Conservation (phyloP, 2,113 vertebrate genomes). For the Parotia lawesii region DNA sequence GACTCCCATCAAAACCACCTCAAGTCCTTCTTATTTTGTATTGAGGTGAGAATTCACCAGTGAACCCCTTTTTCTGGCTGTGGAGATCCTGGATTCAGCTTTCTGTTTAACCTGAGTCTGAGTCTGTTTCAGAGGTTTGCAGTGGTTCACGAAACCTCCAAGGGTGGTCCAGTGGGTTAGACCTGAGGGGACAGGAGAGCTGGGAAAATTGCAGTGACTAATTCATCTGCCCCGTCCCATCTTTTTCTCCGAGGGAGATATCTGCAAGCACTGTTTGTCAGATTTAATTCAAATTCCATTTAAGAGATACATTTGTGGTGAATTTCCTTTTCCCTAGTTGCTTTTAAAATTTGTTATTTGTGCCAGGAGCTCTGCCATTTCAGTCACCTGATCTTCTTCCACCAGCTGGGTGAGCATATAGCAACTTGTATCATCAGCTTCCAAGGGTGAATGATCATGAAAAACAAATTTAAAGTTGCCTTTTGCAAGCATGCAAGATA, state of each 20-base stretch:
- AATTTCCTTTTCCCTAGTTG: neutral
- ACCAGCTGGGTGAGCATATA: constrained; percentile 26
- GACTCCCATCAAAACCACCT: neutral
- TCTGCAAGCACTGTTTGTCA: neutral
- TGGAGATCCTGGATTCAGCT: neutral
- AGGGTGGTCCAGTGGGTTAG: neutral
- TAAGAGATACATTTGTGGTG: neutral
- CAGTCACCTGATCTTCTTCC: constrained; percentile 35
- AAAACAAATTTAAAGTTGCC: constrained; percentile 28
- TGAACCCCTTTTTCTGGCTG: neutral
- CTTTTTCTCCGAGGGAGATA: neutral
- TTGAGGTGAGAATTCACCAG: neutral
- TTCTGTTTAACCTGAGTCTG: neutral
- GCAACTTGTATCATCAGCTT: neutral
- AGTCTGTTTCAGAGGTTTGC: neutral
- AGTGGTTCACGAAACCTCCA: neutral
- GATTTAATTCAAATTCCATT: neutral
- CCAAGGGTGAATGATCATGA: constrained; percentile 7
- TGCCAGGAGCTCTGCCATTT: neutral
- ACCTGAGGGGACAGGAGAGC: neutral
- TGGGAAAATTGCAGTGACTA: neutral
- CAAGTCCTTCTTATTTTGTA: neutral
- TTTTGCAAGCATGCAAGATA: neutral
- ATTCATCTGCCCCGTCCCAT: neutral
- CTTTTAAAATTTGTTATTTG: constrained; percentile 7